Evolutionary conservation across 2,113 vertebrate species (phyloP).

Genomic region (Eudyptes chrysolophus): DNA sequence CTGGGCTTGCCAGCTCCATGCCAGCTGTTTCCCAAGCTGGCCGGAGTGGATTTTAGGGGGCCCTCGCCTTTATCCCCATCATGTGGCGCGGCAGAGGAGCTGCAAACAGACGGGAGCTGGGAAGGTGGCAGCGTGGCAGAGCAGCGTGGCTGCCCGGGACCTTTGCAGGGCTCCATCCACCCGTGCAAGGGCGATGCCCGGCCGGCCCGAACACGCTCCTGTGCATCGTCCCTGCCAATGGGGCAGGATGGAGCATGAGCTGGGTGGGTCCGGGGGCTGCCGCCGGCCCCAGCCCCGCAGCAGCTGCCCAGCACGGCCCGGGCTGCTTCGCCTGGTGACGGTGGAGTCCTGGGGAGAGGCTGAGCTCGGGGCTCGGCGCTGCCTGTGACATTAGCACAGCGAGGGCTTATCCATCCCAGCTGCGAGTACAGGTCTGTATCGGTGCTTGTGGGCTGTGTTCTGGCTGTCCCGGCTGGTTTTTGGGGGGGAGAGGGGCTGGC

Average conservation of each 20-base stretch:
- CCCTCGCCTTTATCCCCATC: not conserved
- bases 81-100: not conserved
- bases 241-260: not conserved
- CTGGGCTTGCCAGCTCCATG: not conserved
- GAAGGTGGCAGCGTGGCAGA: not conserved
- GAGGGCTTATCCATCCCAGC: not conserved
- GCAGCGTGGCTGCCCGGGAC: not conserved
- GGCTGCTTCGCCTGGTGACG: not conserved
- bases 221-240: not conserved
- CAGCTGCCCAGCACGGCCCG: not conserved
- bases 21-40: not conserved
- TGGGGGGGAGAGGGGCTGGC: not conserved
- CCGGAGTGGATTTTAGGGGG: not conserved
- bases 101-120: not conserved
- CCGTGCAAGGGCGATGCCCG: not conserved
- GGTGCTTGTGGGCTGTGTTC: not conserved
- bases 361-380: not conserved
- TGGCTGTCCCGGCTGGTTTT: not conserved
- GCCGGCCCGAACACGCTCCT: rapidly evolving
- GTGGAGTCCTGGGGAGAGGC: not conserved
- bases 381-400: not conserved
- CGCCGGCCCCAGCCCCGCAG: rapidly evolving
- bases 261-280: not conserved
- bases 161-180: not conserved
- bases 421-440: not conserved